Conservation (phyloP, 1,140 invertebrate genomes). For the Papilio machaon region DNA sequence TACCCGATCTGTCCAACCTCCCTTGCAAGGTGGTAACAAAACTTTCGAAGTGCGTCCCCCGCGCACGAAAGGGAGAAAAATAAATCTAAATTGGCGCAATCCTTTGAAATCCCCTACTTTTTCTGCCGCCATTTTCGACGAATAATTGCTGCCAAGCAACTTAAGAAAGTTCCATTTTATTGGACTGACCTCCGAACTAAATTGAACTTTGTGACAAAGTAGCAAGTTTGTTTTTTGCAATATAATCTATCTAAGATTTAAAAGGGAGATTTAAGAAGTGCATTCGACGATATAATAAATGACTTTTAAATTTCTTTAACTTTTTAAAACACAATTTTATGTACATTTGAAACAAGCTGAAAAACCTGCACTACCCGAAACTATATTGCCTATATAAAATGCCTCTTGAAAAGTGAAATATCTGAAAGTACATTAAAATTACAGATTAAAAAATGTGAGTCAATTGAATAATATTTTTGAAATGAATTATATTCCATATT, state of each 20-base stretch:
- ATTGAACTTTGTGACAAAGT: constrained; percentile 40
- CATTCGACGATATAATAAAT: constrained; percentile 36
- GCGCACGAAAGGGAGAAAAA: constrained; percentile 67
- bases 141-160: constrained; percentile 65
- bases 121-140: constrained; percentile 70
- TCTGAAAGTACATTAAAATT: too few species aligned
- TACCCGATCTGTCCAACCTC: constrained; percentile 42
- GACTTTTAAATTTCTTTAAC: constrained; percentile 26
- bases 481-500: background rate
- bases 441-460: too few species aligned
- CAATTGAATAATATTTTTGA: too few species aligned
- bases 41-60: constrained; percentile 53
- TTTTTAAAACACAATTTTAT: background rate
- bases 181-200: constrained; percentile 34
- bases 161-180: constrained; percentile 59
- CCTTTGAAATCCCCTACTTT: constrained; percentile 76
- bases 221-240: constrained; percentile 36
- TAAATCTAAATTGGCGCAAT: constrained; percentile 79
- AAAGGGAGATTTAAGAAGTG: constrained; percentile 42
- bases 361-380: background rate
- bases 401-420: too few species aligned
- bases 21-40: constrained; percentile 61
- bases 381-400: background rate
- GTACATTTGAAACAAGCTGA: background rate
- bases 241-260: constrained; percentile 21